Base-by-base conservation (phyloP, 1,140 invertebrate genomes). In the Drosophila setifemur region DNA sequence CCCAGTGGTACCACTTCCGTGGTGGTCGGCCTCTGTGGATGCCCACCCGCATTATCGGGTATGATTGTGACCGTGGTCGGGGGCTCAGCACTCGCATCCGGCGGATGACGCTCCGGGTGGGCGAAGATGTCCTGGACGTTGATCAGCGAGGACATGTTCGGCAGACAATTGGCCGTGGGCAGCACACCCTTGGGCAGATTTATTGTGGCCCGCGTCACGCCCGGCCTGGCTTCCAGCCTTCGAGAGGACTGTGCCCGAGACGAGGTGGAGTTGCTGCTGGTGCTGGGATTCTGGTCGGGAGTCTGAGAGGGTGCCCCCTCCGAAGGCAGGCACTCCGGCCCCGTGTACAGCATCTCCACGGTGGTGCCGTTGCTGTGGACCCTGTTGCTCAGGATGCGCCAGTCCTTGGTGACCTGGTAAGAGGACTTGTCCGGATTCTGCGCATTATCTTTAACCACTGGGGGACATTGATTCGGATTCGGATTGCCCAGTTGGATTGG, bases 291-390 rank as follows among this genome's bases (percentile, higher is more conserved):
- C n/a, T n/a, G n/a, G n/a, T n/a, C n/a, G n/a, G n/a, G n/a, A n/a
- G n/a, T n/a, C n/a, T n/a, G n/a, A n/a, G n/a, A n/a, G n/a, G n/a
- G n/a, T n/a, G n/a, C n/a, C n/a, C 31, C 31, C 7, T n/a, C 1
- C 31, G 9, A 19, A 5, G 48, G 55, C 2, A 54, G 7, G n/a
- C 16, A 11, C 11, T 16, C 26, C n/a, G 1, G 0, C 9, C 54
- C 55, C 0, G 67, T 63, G 57, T 71, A 71, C 28, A 73, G 33
- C 42, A 63, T 48, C 8, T 71, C 49, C 3, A 54, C 14, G 2
- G 31, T 37, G 33, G 68, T 47, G 23, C 64, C 68, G 0, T 18
- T 1, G 3, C 12, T 1, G 6, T 68, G 53, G 3, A 53, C 31
- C 0, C 8, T 9, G 12, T 58, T 69, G 33, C 42, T 44, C 12